A percentile compares a stretch with the other conserved stretches of the same genome.
Conservation (phyloP, 2,888 invertebrate species). For the Eucera pruinosa region DNA sequence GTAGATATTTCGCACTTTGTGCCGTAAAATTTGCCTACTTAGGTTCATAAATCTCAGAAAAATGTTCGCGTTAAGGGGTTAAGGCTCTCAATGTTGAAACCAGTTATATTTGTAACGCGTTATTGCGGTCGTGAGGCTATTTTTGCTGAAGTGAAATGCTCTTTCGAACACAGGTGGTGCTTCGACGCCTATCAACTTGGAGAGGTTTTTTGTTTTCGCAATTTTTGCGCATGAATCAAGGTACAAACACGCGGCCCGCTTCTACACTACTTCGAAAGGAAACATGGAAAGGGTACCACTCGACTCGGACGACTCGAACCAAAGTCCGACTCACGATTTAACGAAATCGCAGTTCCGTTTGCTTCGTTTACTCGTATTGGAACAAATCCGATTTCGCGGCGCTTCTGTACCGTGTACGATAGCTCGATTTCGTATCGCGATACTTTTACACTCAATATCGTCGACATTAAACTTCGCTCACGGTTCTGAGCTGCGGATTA, state of each 20-base stretch:
- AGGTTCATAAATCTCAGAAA: too few relatives aligned
- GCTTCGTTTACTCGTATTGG: background rate
- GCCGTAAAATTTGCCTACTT: too few relatives aligned
- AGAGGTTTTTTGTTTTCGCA: background rate
- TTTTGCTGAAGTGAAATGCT: constrained; percentile 23
- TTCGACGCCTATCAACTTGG: background rate
- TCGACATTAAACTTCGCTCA: background rate
- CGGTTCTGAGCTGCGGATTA: background rate
- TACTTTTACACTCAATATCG: background rate
- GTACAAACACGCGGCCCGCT: background rate
- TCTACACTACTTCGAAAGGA: background rate
- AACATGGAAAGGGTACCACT: constrained; percentile 1
- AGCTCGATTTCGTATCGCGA: background rate
- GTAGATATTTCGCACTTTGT: too few relatives aligned
- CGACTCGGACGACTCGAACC: constrained; percentile 13
- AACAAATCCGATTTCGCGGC: constrained; percentile 14
- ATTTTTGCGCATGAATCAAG: background rate
- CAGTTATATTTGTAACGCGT: constrained; percentile 3
- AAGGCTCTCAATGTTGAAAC: background rate
- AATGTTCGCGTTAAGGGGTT: too few relatives aligned
- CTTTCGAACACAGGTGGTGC: background rate
- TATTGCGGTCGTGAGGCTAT: constrained; percentile 25
- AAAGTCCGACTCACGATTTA: constrained; percentile 33
- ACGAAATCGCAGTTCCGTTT: background rate
- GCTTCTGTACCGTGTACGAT: too few relatives aligned